Evolutionary conservation across 2,797 vertebrate genomes (phyloP).

Genomic region (Enteromius unitaeniatus): DNA sequence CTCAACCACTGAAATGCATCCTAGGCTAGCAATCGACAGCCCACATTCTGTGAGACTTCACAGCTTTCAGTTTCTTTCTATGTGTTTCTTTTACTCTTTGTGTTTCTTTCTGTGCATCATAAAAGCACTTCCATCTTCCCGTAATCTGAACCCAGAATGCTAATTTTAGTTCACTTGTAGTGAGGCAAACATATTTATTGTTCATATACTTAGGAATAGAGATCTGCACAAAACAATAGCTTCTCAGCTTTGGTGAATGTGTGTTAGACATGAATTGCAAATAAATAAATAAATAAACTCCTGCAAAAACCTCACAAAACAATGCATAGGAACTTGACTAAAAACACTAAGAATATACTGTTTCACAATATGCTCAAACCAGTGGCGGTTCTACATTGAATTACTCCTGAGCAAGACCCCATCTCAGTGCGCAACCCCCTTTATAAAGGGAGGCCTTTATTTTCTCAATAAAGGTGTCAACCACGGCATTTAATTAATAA

Average conservation of each 20-base stretch:
- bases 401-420: too few species aligned
- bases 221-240: not conserved
- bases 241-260: not conserved
- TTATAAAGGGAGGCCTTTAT: too few species aligned
- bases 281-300: not conserved
- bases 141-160: slow-evolving; percentile 27
- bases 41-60: not conserved
- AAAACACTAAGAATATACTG: not conserved
- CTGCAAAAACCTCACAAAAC: not conserved
- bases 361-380: not conserved
- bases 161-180: slow-evolving; percentile 49
- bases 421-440: too few species aligned
- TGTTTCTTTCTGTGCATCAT: slow-evolving; percentile 55
- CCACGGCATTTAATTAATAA: too few species aligned
- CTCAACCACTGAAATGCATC: slow-evolving; percentile 3
- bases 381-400: too few species aligned
- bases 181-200: not conserved
- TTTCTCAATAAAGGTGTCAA: too few species aligned
- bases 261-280: not conserved
- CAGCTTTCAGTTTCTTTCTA: slow-evolving; percentile 47
- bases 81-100: not conserved
- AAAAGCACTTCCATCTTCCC: slow-evolving; percentile 45
- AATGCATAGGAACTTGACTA: not conserved
- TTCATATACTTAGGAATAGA: not conserved
- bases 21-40: not conserved